Evolutionary conservation across 2,888 invertebrate species (phyloP).

Genomic region (Slavum lentiscoides): DNA sequence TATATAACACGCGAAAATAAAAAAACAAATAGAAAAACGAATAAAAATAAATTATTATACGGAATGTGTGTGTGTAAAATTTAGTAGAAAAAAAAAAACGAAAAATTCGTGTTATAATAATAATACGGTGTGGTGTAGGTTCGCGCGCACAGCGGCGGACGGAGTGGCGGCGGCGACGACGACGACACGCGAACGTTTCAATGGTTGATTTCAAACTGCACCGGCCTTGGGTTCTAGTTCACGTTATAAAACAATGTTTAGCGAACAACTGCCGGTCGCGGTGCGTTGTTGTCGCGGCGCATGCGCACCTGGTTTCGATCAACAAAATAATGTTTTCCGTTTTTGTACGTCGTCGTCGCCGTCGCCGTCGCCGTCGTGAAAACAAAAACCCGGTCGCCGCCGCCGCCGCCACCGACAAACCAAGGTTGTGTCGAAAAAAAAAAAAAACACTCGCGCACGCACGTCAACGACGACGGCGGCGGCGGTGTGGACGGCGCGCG

Average conservation of each 20-base stretch:
- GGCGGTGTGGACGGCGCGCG: neutral
- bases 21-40: too few species aligned
- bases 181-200: slow-evolving; percentile 25
- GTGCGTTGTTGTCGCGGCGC: slow-evolving; percentile 51
- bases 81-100: neutral
- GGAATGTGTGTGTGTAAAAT: too few species aligned
- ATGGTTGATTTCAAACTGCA: slow-evolving; percentile 49
- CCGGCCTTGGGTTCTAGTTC: slow-evolving; percentile 51
- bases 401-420: slow-evolving; percentile 5
- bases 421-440: slow-evolving; percentile 50
- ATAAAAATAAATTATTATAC: too few species aligned
- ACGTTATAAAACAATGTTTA: slow-evolving; percentile 53
- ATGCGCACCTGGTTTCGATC: slow-evolving; percentile 51
- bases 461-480: neutral
- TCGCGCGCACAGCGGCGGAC: neutral
- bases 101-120: too few species aligned
- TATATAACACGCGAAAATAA: neutral
- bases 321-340: slow-evolving; percentile 53
- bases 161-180: neutral
- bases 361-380: slow-evolving; percentile 11
- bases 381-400: too few species aligned
- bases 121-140: neutral
- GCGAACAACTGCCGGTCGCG: slow-evolving; percentile 51
- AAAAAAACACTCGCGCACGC: slow-evolving; percentile 30
- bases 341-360: slow-evolving; percentile 26